Evolutionary conservation across 2,888 invertebrate genomes (phyloP).

Genomic region (Dynastes tityus): DNA sequence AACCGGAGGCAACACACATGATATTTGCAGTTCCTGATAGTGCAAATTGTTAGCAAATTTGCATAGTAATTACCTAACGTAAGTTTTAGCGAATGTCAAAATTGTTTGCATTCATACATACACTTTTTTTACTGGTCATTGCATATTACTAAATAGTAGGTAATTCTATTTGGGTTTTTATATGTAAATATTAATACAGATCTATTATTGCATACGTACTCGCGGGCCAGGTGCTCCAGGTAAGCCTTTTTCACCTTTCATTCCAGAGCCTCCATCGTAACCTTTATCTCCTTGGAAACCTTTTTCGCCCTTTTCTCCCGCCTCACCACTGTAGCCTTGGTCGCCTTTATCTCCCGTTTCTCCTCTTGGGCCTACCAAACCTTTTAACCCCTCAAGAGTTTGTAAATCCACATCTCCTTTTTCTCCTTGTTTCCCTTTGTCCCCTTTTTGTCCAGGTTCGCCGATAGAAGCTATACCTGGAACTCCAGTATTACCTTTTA

Average conservation of each 20-base stretch:
- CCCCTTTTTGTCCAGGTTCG: slow-evolving; percentile 77
- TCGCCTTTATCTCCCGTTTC: slow-evolving; percentile 72
- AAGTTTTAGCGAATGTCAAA: too few species aligned
- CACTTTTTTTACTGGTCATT: too few species aligned
- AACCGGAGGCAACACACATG: too few species aligned
- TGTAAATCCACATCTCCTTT: slow-evolving; percentile 77
- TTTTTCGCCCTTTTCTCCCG: slow-evolving; percentile 77
- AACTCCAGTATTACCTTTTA: slow-evolving; percentile 79
- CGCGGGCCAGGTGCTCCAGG: slow-evolving; percentile 86
- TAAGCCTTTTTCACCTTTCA: slow-evolving; percentile 91
- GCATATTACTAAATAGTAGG: too few species aligned
- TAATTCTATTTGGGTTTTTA: too few species aligned
- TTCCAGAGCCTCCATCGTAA: slow-evolving; percentile 76
- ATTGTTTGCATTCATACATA: too few species aligned
- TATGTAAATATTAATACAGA: too few species aligned
- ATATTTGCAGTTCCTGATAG: too few species aligned
- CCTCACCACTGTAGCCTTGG: slow-evolving; percentile 77
- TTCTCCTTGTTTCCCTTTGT: slow-evolving; percentile 77
- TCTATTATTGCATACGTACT: slow-evolving; percentile 73
- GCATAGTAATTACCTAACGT: too few species aligned
- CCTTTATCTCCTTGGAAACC: slow-evolving; percentile 84
- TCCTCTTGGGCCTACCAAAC: slow-evolving; percentile 69
- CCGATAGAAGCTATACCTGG: slow-evolving; percentile 77
- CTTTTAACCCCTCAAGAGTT: slow-evolving; percentile 61
- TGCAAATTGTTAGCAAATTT: too few species aligned